Conservation (phyloP, 2,797 vertebrate species). For the Spinus olivaceus region DNA sequence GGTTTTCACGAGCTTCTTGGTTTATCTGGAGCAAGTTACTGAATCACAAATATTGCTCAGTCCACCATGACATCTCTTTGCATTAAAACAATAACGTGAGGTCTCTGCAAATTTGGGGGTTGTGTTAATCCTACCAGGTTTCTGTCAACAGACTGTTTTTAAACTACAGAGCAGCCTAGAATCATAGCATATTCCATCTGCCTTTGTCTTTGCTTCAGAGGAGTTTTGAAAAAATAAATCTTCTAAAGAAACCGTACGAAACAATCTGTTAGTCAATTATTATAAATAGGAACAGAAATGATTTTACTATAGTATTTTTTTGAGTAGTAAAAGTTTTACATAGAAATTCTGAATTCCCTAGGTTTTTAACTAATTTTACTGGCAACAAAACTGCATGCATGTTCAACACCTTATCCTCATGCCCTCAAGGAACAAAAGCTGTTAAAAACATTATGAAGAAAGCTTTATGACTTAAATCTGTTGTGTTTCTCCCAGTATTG, state of each 20-base stretch:
- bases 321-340: slow-evolving; percentile 53
- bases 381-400: slow-evolving; percentile 54
- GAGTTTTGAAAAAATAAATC: slow-evolving; percentile 60
- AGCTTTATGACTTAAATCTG: slow-evolving; percentile 59
- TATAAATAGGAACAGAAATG: slow-evolving; percentile 54
- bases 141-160: slow-evolving; percentile 5
- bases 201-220: slow-evolving; percentile 35
- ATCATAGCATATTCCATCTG: background rate
- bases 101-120: background rate
- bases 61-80: background rate
- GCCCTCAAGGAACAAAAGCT: slow-evolving; percentile 61
- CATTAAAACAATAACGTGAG: background rate
- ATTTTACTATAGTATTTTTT: slow-evolving; percentile 57
- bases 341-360: slow-evolving; percentile 56
- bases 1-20: background rate
- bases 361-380: slow-evolving; percentile 73
- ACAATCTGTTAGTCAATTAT: slow-evolving; percentile 65
- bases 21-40: background rate
- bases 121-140: background rate
- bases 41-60: background rate
- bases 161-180: background rate
- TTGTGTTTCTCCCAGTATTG: slow-evolving; percentile 28
- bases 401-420: slow-evolving; percentile 59
- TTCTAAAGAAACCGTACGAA: slow-evolving; percentile 10
- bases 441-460: slow-evolving; percentile 59